Conservation (phyloP, 2,113 vertebrate genomes). For the Austrofundulus limnaeus region DNA sequence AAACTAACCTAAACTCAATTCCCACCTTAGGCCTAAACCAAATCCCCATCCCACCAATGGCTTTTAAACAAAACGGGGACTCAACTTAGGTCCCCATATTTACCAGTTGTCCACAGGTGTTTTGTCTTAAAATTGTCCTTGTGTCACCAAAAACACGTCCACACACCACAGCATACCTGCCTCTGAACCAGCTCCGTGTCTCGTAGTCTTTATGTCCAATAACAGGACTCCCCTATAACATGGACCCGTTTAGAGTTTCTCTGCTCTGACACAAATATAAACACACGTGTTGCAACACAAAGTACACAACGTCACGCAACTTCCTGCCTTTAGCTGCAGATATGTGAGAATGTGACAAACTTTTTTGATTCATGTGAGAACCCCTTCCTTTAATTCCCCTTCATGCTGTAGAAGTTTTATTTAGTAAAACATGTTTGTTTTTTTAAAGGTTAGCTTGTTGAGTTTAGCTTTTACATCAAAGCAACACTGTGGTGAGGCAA, state of each 20-base stretch:
- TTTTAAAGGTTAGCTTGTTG: neutral
- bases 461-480: neutral
- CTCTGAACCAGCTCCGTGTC: neutral
- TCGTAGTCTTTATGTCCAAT: slow-evolving; percentile 22
- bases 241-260: slow-evolving; percentile 10
- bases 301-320: neutral
- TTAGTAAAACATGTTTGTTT: neutral
- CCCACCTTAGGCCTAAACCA: too few species aligned
- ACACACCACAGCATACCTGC: neutral
- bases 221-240: slow-evolving; percentile 24
- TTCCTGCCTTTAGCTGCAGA: slow-evolving; percentile 21
- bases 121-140: too few species aligned
- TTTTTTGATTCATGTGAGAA: neutral
- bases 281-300: slow-evolving; percentile 1
- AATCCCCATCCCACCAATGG: too few species aligned
- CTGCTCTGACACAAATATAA: slow-evolving; percentile 16
- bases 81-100: too few species aligned
- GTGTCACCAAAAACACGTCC: neutral
- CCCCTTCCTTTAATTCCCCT: too few species aligned
- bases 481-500: neutral
- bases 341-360: slow-evolving; percentile 15
- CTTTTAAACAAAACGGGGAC: too few species aligned
- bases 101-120: too few species aligned
- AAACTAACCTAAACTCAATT: too few species aligned
- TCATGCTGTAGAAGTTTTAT: too few species aligned